A percentile compares a stretch with the other conserved stretches of the same genome.
phyloP scores from a whole-genome alignment of 1,140 invertebrate species.

The Trigoniulus corallinus region DNA sequence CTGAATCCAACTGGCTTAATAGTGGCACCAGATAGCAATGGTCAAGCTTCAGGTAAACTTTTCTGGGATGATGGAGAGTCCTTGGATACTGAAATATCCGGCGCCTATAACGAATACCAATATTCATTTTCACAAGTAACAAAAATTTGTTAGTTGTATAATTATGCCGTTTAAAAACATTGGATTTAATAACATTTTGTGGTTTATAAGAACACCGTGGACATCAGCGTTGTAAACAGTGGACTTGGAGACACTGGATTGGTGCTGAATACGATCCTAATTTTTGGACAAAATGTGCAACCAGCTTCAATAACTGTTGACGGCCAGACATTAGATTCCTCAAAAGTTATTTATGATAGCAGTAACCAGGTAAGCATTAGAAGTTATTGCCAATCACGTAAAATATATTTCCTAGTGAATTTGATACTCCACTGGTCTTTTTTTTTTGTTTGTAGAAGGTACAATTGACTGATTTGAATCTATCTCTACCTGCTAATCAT shows the following conservation, averaged over 20 bases:
- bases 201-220: neutral
- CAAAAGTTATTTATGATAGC: neutral
- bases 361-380: neutral
- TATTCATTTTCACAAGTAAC: neutral
- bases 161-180: neutral
- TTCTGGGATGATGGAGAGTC: constrained; percentile 27
- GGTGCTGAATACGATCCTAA: neutral
- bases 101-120: neutral
- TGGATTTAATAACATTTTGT: neutral
- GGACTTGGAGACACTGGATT: neutral
- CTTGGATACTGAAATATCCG: constrained; percentile 8
- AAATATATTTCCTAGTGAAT: no score
- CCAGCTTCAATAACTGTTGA: neutral
- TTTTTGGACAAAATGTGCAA: neutral
- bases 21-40: constrained; percentile 19
- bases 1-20: constrained; percentile 21
- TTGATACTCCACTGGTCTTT: no score
- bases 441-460: no score
- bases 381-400: no score
- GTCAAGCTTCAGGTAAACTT: constrained; percentile 18
- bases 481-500: no score
- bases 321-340: neutral
- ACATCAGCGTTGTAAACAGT: neutral
- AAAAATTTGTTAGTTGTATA: neutral
- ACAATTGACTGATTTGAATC: no score